Evolutionary conservation across 2,888 invertebrate species (phyloP).

Genomic region (Elysia crispata): DNA sequence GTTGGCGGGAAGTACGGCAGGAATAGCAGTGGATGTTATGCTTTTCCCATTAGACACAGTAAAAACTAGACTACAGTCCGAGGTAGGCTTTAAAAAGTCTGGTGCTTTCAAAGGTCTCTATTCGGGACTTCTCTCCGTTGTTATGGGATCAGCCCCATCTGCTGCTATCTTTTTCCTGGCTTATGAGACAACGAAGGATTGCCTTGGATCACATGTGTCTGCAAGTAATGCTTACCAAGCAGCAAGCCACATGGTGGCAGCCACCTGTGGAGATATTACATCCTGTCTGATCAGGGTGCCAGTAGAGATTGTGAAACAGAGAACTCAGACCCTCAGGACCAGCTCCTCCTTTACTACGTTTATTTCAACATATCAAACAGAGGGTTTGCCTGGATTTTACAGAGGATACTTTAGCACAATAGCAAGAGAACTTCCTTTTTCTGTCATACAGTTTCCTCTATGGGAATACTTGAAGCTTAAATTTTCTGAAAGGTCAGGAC

Average conservation of each 20-base stretch:
- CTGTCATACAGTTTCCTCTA: conserved; percentile 94
- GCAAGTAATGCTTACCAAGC: conserved; percentile 70
- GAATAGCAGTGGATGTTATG: conserved; percentile 91
- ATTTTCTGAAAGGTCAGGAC: conserved; percentile 16
- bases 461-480: conserved; percentile 92
- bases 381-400: conserved; percentile 80
- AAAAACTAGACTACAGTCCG: conserved; percentile 95
- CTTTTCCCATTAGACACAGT: conserved; percentile 96
- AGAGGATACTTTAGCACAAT: conserved; percentile 82
- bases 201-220: conserved; percentile 69
- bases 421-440: conserved; percentile 91
- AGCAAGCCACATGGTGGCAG: conserved; percentile 88
- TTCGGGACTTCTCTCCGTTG: conserved; percentile 87
- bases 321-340: conserved; percentile 86
- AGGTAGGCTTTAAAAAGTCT: conserved; percentile 89
- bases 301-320: conserved; percentile 96
- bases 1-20: conserved; percentile 87
- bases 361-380: conserved; percentile 84
- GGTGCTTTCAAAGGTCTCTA: conserved; percentile 92
- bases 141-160: conserved; percentile 87
- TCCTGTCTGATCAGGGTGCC: conserved; percentile 96
- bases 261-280: conserved; percentile 89
- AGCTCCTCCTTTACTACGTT: conserved; percentile 79
- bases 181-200: conserved; percentile 88
- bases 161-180: conserved; percentile 93